A percentile compares a stretch with the other conserved stretches of the same genome.
These are phyloP conservation scores for Brachyrhaphis roseni DNA, from an alignment of 2,797 vertebrate species.

Conservation along the genomic window DNA sequence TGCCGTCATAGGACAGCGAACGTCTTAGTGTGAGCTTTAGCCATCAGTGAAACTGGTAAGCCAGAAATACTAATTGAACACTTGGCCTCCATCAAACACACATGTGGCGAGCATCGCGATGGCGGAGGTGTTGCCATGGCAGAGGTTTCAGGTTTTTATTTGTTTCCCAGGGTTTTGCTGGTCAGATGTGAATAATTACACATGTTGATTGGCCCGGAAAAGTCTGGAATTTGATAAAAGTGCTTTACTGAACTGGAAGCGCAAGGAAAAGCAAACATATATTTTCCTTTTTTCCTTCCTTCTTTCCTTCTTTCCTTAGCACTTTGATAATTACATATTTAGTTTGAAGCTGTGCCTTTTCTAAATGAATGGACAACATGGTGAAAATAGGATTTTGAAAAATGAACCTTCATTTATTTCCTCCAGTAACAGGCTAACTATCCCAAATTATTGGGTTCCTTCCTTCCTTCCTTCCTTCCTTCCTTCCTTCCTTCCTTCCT, in stretches of 20 bases:
- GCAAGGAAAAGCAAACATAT: background rate
- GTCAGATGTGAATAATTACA: slow-evolving; percentile 73
- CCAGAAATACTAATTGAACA: slow-evolving; percentile 33
- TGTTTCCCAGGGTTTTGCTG: slow-evolving; percentile 51
- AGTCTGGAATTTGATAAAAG: background rate
- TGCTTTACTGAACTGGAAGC: background rate
- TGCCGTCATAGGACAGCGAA: slow-evolving; percentile 4
- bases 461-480: background rate
- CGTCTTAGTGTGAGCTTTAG: slow-evolving; percentile 1
- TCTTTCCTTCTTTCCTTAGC: too few species aligned
- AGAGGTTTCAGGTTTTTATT: slow-evolving; percentile 16
- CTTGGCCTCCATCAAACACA: slow-evolving; percentile 41
- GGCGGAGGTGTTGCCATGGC: slow-evolving; percentile 55
- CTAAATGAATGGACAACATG: too few species aligned
- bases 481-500: too few species aligned
- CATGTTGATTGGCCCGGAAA: slow-evolving; percentile 33
- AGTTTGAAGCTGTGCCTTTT: too few species aligned
- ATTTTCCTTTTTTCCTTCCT: background rate
- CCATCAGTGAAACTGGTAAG: slow-evolving; percentile 4
- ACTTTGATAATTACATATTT: too few species aligned
- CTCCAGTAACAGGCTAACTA: too few species aligned
- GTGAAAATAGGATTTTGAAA: too few species aligned
- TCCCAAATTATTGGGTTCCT: too few species aligned
- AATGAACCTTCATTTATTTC: too few species aligned
- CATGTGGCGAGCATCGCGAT: slow-evolving; percentile 48